Percentiles rank a stretch among this genome's conserved stretches.
Conservation (phyloP, 2,797 vertebrate species). For the Anguilla pacifica region DNA sequence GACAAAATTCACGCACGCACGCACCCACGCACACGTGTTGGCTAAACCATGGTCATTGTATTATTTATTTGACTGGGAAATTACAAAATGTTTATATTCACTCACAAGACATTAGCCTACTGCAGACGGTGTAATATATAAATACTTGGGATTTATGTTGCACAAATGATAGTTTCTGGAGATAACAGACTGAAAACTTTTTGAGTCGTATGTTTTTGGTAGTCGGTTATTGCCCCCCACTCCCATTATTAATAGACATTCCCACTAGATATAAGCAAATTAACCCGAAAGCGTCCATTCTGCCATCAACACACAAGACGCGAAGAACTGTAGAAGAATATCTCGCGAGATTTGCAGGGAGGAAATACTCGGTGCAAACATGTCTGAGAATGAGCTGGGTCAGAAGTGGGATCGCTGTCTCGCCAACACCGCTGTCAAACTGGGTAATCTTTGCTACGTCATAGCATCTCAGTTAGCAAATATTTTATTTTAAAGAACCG, state of each 20-base stretch:
- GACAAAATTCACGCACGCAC: neutral
- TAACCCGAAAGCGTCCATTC: neutral
- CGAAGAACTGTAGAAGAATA: neutral
- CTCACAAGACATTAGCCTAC: no score
- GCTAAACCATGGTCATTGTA: no score
- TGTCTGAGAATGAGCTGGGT: conserved; percentile 77
- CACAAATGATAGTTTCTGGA: neutral
- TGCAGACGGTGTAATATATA: no score
- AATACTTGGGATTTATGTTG: neutral
- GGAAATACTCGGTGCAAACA: conserved; percentile 44
- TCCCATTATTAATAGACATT: neutral
- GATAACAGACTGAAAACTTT: neutral
- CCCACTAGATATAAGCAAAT: neutral
- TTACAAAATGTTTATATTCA: no score
- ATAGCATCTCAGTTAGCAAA: neutral
- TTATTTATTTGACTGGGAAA: no score
- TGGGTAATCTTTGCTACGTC: conserved; percentile 64
- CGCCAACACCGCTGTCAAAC: conserved; percentile 72
- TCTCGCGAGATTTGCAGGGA: conserved; percentile 23
- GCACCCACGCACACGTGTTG: neutral
- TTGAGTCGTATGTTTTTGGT: neutral
- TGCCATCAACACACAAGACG: neutral
- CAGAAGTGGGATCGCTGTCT: conserved; percentile 78
- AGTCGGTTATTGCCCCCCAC: neutral
- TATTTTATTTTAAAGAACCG: neutral